phyloP scores from a whole-genome alignment of 2,113 vertebrate genomes.

The Ahaetulla prasina region DNA sequence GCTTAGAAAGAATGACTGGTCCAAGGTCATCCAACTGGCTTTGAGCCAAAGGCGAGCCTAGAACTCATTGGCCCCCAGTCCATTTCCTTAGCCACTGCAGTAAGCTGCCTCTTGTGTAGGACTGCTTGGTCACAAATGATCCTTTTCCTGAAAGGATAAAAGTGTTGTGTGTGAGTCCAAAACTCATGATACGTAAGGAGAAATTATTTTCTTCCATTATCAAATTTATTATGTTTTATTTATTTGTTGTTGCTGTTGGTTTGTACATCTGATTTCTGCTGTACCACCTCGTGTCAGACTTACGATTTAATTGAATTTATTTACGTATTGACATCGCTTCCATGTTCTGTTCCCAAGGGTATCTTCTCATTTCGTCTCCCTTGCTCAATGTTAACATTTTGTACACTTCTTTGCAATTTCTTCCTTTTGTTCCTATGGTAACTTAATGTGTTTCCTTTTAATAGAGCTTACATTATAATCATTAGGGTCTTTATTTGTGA shows the following conservation, averaged over 20 bases:
- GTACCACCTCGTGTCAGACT: slow-evolving; percentile 47
- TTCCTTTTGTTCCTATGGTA: slow-evolving; percentile 52
- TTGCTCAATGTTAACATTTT: slow-evolving; percentile 37
- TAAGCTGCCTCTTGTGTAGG: not conserved
- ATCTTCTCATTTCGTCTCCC: slow-evolving; percentile 46
- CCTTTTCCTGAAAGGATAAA: not conserved
- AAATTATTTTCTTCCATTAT: not conserved
- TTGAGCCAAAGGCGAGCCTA: not conserved
- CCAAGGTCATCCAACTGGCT: not conserved
- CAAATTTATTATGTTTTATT: not conserved
- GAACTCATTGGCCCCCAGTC: not conserved
- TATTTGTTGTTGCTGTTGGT: not conserved
- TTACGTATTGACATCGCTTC: slow-evolving; percentile 53
- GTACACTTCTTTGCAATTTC: slow-evolving; percentile 27
- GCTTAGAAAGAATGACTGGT: not conserved
- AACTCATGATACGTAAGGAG: not conserved
- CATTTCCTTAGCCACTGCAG: not conserved
- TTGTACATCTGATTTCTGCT: slow-evolving; percentile 52
- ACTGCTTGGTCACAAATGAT: not conserved
- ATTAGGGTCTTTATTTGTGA: slow-evolving; percentile 32
- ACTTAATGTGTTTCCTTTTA: slow-evolving; percentile 43
- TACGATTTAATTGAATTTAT: slow-evolving; percentile 59
- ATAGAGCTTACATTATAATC: slow-evolving; percentile 21
- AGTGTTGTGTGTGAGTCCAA: not conserved
- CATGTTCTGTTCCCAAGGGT: slow-evolving; percentile 46